A percentile compares a stretch with the other conserved stretches of the same genome.
These are phyloP conservation scores for Pyrrhia umbra DNA, from an alignment of 2,888 invertebrate genomes.

Conservation along the genomic window DNA sequence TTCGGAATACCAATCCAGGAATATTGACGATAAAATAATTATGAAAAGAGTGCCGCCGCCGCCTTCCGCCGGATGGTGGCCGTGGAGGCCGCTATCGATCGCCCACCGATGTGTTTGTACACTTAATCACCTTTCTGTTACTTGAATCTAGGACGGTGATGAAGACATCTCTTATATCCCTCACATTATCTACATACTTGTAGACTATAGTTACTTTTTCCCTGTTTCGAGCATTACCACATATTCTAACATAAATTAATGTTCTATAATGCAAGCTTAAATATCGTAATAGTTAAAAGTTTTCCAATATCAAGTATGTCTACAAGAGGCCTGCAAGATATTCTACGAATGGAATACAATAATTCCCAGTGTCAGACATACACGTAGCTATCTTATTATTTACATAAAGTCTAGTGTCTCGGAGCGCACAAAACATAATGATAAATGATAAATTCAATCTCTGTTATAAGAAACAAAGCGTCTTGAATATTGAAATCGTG, in stretches of 20 bases:
- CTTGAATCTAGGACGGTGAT: not conserved
- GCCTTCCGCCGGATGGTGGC: constrained; percentile 38
- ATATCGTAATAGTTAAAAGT: too few species aligned
- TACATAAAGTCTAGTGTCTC: not conserved
- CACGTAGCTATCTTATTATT: constrained; percentile 11
- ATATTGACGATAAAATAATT: constrained; percentile 37
- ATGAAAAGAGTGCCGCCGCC: constrained; percentile 25
- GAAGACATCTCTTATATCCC: not conserved
- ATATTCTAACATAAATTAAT: too few species aligned
- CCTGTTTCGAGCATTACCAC: too few species aligned
- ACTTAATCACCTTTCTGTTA: constrained; percentile 9
- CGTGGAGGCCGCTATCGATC: constrained; percentile 32
- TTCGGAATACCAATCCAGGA: constrained; percentile 2
- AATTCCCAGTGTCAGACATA: constrained; percentile 8
- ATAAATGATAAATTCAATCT: not conserved
- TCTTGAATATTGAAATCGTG: constrained; percentile 16
- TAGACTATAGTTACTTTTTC: too few species aligned
- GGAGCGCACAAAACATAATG: not conserved
- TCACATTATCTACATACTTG: too few species aligned
- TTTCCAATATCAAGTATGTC: too few species aligned
- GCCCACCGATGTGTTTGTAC: constrained; percentile 1
- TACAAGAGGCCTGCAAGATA: too few species aligned
- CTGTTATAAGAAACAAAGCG: not conserved
- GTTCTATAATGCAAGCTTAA: too few species aligned
- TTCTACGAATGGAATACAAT: constrained; percentile 13